phyloP scores from a whole-genome alignment of 2,888 invertebrate genomes.

The Napeogenes sylphis region DNA sequence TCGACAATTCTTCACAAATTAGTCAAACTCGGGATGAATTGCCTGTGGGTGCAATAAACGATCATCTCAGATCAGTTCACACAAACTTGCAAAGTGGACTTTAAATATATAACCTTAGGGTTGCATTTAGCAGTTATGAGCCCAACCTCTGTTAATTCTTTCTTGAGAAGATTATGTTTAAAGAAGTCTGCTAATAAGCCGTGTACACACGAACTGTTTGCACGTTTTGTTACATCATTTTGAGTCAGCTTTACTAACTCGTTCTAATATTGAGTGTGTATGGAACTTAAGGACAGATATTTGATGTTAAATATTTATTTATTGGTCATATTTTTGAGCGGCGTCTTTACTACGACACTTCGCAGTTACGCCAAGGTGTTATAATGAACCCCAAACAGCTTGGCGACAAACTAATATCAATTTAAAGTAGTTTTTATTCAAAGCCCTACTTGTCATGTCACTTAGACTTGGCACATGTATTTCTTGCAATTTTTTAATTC shows the following conservation, averaged over 20 bases:
- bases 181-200: slow-evolving; percentile 72
- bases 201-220: slow-evolving; percentile 67
- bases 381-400: slow-evolving; percentile 35
- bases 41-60: slow-evolving; percentile 73
- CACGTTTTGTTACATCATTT: slow-evolving; percentile 70
- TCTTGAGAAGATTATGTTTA: slow-evolving; percentile 32
- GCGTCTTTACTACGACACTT: slow-evolving; percentile 57
- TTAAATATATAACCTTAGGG: slow-evolving; percentile 15
- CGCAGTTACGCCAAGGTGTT: slow-evolving; percentile 61
- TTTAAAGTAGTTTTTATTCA: not conserved
- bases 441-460: not conserved
- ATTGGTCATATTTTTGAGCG: slow-evolving; percentile 61
- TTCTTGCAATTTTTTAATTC: not conserved
- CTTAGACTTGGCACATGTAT: too few species aligned
- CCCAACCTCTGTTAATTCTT: slow-evolving; percentile 34
- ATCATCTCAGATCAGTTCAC: slow-evolving; percentile 63
- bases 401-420: slow-evolving; percentile 28
- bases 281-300: slow-evolving; percentile 67
- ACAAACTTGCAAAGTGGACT: slow-evolving; percentile 26
- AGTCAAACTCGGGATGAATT: slow-evolving; percentile 69
- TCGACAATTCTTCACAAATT: slow-evolving; percentile 73
- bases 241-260: slow-evolving; percentile 67
- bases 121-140: not conserved
- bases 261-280: slow-evolving; percentile 71
- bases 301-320: slow-evolving; percentile 70